Evolutionary conservation across 1,140 invertebrate genomes (phyloP).

Genomic region (Nomia melanderi): DNA sequence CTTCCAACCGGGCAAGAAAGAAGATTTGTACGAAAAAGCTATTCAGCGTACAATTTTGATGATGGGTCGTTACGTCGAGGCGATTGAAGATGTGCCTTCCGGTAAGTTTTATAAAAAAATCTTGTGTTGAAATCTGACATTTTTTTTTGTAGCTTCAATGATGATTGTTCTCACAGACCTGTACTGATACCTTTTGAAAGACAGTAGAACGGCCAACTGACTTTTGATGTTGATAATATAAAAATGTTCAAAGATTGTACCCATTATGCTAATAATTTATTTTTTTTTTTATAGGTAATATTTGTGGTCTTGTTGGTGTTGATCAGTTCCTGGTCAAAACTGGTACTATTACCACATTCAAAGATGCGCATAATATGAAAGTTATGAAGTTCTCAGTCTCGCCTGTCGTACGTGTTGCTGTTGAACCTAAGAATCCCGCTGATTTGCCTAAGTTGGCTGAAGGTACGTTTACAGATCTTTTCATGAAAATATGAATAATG

Average conservation of each 20-base stretch:
- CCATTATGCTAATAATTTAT: constrained; percentile 6
- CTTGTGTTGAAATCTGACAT: too few species aligned
- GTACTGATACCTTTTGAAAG: constrained; percentile 70
- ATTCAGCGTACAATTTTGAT: constrained; percentile 99
- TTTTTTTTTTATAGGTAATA: constrained; percentile 87
- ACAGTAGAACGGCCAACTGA: constrained; percentile 71
- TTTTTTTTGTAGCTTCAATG: constrained; percentile 37
- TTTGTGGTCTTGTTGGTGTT: constrained; percentile 99
- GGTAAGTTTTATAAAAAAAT: constrained; percentile 81
- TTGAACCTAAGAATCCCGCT: constrained; percentile 99
- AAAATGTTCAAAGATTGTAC: not conserved
- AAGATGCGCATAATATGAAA: constrained; percentile 99
- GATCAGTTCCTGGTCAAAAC: constrained; percentile 99
- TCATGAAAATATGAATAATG: constrained; percentile 3
- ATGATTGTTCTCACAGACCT: constrained; percentile 76
- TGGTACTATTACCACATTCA: constrained; percentile 99
- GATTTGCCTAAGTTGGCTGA: constrained; percentile 99
- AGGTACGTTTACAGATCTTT: constrained; percentile 81
- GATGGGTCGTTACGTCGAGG: constrained; percentile 99
- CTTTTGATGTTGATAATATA: constrained; percentile 8
- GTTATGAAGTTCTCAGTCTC: constrained; percentile 99
- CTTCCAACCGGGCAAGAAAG: constrained; percentile 98
- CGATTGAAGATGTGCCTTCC: constrained; percentile 99
- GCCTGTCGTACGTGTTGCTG: constrained; percentile 99
- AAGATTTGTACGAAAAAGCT: constrained; percentile 99